Evolutionary conservation across 2,888 invertebrate genomes (phyloP).

Genomic region (Drosophila austrosaltans): DNA sequence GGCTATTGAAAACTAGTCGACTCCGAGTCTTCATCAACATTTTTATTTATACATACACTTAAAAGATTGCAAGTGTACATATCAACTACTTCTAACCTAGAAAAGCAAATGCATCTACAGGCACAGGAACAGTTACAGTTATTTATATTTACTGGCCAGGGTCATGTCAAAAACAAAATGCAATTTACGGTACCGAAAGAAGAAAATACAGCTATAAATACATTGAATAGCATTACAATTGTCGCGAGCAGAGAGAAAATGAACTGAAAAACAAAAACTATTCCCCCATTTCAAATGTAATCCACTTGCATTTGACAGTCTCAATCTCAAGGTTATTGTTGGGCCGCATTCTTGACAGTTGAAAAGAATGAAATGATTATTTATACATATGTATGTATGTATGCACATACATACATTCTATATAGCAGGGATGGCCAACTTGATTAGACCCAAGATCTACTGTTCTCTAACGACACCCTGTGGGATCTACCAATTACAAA

Average conservation of each 20-base stretch:
- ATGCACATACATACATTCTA: not conserved
- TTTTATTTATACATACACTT: not conserved
- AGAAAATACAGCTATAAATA: conserved; percentile 12
- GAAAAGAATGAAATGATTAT: conserved; percentile 3
- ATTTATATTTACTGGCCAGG: conserved; percentile 6
- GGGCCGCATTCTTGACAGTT: conserved; percentile 10
- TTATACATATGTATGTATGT: not conserved
- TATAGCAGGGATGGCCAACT: not conserved
- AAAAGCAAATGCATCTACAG: not conserved
- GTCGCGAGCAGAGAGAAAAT: conserved; percentile 18
- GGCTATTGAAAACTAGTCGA: not conserved
- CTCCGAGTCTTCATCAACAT: not conserved
- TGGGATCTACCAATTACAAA: too few relatives aligned
- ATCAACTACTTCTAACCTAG: not conserved
- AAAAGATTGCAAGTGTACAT: not conserved
- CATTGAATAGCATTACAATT: conserved; percentile 15
- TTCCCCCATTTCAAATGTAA: conserved; percentile 12
- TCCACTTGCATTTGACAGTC: conserved; percentile 11
- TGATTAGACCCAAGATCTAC: too few relatives aligned
- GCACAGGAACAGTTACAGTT: not conserved
- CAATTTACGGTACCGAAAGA: conserved; percentile 5
- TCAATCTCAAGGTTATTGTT: conserved; percentile 14
- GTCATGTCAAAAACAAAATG: conserved; percentile 24
- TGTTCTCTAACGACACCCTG: too few relatives aligned
- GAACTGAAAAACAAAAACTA: conserved; percentile 9